These are phyloP conservation scores for Calonectris borealis DNA, from an alignment of 2,113 vertebrate species.

Conservation along the genomic window DNA sequence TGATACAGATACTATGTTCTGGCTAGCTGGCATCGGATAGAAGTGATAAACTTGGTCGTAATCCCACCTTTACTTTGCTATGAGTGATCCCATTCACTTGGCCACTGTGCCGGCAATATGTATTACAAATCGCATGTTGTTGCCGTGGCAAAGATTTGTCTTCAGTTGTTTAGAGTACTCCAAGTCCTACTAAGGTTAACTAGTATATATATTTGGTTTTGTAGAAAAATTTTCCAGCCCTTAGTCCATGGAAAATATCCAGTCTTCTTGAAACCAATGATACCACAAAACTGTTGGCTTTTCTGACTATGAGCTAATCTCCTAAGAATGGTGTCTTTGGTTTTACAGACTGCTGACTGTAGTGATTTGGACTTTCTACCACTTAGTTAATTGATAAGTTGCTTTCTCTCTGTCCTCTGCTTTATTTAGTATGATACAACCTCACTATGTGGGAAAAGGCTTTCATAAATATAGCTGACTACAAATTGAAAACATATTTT, in stretches of 20 bases:
- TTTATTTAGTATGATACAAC: slow-evolving; percentile 9
- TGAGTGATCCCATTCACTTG: not conserved
- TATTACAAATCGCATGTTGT: not conserved
- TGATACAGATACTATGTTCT: not conserved
- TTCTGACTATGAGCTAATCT: slow-evolving; percentile 47
- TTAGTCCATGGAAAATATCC: slow-evolving; percentile 27
- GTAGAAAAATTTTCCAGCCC: not conserved
- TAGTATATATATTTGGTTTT: slow-evolving; percentile 14
- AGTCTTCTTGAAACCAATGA: not conserved
- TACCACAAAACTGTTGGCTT: slow-evolving; percentile 54
- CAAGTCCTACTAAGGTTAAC: not conserved
- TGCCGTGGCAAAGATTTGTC: not conserved
- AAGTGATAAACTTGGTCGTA: not conserved
- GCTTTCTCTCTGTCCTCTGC: not conserved
- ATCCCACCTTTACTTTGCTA: not conserved
- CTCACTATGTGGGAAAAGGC: slow-evolving; percentile 53
- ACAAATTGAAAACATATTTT: slow-evolving; percentile 15
- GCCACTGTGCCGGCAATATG: not conserved
- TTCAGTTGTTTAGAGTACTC: not conserved
- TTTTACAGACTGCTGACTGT: slow-evolving; percentile 59
- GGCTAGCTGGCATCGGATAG: not conserved
- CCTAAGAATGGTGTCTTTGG: slow-evolving; percentile 45
- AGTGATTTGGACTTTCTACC: not conserved
- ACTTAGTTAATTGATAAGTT: slow-evolving; percentile 58
- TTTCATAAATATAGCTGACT: slow-evolving; percentile 30